A percentile compares a stretch with the other conserved stretches of the same genome.
phyloP scores from a whole-genome alignment of 2,113 vertebrate genomes.

The Callorhinus ursinus region DNA sequence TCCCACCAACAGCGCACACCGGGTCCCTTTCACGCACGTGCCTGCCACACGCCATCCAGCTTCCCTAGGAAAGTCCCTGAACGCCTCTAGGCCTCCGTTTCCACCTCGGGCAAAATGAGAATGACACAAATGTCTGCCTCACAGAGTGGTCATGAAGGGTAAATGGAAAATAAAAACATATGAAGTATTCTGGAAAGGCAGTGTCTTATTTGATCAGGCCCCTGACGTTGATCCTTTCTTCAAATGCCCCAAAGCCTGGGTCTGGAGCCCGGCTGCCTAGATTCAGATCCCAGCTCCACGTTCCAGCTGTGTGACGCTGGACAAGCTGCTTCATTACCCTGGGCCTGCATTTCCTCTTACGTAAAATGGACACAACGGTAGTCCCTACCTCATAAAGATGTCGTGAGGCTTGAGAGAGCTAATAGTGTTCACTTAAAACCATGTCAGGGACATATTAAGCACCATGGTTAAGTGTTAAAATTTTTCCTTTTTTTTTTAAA shows the following conservation, averaged over 20 bases:
- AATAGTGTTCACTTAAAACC: not conserved
- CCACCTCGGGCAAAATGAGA: not conserved
- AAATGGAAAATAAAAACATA: not conserved
- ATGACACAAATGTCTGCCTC: not conserved
- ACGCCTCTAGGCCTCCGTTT: not conserved
- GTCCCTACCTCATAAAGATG: not conserved
- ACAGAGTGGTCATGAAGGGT: not conserved
- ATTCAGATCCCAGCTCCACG: not conserved
- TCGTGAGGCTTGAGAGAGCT: not conserved
- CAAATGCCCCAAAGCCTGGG: not conserved
- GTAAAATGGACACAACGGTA: not conserved
- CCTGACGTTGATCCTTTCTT: not conserved
- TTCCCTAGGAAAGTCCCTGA: not conserved
- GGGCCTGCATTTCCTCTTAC: not conserved
- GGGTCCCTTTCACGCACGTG: not conserved
- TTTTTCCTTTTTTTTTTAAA: not conserved
- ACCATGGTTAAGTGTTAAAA: not conserved
- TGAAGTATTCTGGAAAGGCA: not conserved
- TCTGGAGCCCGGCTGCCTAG: not conserved
- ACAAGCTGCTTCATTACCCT: not conserved
- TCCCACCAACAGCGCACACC: not conserved
- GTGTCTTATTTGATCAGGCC: not conserved
- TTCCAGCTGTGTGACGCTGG: not conserved
- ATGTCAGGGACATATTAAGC: not conserved
- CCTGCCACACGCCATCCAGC: not conserved